Evolutionary conservation across 2,888 invertebrate genomes (phyloP).

Genomic region (Cephus pygmeus): DNA sequence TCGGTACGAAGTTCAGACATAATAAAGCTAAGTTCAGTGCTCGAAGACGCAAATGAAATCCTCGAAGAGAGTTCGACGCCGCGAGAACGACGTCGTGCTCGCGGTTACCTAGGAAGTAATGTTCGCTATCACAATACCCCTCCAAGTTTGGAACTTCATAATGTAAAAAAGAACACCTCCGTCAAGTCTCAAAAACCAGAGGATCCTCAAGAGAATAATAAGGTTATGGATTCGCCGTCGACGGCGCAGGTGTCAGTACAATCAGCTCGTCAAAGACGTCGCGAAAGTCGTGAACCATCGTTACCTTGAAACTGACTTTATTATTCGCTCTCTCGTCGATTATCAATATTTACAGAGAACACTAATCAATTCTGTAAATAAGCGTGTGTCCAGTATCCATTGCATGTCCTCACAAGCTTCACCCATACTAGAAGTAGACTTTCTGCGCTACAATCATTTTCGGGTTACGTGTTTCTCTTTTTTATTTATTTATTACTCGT

Average conservation of each 20-base stretch:
- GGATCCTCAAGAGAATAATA: not conserved
- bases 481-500: not conserved
- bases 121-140: not conserved
- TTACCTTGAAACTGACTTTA: not conserved
- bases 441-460: not conserved
- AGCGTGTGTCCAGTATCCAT: not conserved
- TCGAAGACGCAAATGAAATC: not conserved
- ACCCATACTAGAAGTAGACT: not conserved
- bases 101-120: not conserved
- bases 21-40: not conserved
- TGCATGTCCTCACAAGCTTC: not conserved
- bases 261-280: not conserved
- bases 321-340: not conserved
- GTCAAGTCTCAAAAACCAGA: not conserved
- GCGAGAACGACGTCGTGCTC: not conserved
- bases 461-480: not conserved
- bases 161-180: not conserved
- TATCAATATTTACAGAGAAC: too few species aligned
- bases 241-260: not conserved
- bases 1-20: not conserved
- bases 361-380: too few species aligned
- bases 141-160: not conserved
- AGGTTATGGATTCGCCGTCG: not conserved
- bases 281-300: not conserved
- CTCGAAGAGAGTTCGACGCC: not conserved